A percentile compares a stretch with the other conserved stretches of the same genome.
These are phyloP conservation scores for Peromyscus melanophrys DNA, from an alignment of 2,797 vertebrate species.

Conservation along the genomic window DNA sequence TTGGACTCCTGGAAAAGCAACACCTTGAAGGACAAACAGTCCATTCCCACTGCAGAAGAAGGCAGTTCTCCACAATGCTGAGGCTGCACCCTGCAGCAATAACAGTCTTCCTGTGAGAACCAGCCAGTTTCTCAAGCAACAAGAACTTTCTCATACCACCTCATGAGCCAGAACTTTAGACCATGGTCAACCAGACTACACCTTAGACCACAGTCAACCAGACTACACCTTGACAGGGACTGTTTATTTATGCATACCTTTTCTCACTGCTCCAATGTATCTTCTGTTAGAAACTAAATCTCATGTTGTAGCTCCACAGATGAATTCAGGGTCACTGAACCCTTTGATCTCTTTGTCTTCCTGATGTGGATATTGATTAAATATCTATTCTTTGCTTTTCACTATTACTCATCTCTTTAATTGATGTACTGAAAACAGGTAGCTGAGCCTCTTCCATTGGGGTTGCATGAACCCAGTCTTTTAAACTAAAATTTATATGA, in stretches of 20 bases:
- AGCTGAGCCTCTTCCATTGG: not conserved
- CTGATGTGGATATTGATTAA: not conserved
- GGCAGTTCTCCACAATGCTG: not conserved
- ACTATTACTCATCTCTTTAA: not conserved
- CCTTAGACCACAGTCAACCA: not conserved
- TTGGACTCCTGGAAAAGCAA: not conserved
- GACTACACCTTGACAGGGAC: not conserved
- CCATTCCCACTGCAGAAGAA: not conserved
- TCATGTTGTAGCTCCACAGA: not conserved
- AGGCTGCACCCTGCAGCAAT: not conserved
- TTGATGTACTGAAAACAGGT: not conserved
- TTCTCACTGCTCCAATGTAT: not conserved
- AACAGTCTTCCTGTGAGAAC: not conserved
- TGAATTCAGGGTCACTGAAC: not conserved
- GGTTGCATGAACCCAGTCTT: not conserved
- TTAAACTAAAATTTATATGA: not conserved
- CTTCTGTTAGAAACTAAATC: not conserved
- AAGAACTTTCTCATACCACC: not conserved
- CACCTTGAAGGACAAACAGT: too few species aligned
- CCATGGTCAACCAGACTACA: too few species aligned
- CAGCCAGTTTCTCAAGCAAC: not conserved
- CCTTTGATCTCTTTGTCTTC: not conserved
- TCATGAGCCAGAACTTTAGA: not conserved
- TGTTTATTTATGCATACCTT: not conserved
- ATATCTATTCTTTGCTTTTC: not conserved